These are phyloP conservation scores for Metallyticus violacea DNA, from an alignment of 2,888 invertebrate species.

Conservation along the genomic window DNA sequence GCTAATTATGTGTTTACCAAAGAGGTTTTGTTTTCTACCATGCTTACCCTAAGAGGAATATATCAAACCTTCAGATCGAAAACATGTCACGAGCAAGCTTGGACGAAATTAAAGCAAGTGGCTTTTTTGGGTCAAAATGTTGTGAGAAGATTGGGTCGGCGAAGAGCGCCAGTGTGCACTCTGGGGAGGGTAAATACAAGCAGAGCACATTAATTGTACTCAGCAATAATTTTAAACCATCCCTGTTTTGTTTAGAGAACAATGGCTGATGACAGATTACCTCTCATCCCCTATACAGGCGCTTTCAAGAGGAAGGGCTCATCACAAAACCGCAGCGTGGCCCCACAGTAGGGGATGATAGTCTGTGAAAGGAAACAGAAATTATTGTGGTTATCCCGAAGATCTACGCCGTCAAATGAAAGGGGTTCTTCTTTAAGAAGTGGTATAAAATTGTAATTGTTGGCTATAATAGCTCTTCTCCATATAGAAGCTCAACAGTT, in stretches of 20 bases:
- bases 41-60: not conserved
- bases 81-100: not conserved
- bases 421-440: too few species aligned
- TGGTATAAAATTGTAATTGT: not conserved
- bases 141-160: not conserved
- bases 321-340: not conserved
- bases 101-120: not conserved
- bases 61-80: not conserved
- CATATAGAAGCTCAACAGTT: too few species aligned
- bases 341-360: not conserved
- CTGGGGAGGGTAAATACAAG: not conserved
- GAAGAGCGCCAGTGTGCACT: not conserved
- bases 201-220: not conserved
- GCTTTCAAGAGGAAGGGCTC: not conserved
- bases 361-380: not conserved
- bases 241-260: not conserved
- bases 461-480: too few species aligned
- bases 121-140: not conserved
- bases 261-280: not conserved
- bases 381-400: not conserved
- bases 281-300: too few species aligned
- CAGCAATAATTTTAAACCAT: not conserved
- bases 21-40: not conserved
- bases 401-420: not conserved
- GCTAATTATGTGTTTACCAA: not conserved